These are phyloP conservation scores for Trichosurus vulpecula DNA, from an alignment of 2,797 vertebrate species.

Conservation along the genomic window DNA sequence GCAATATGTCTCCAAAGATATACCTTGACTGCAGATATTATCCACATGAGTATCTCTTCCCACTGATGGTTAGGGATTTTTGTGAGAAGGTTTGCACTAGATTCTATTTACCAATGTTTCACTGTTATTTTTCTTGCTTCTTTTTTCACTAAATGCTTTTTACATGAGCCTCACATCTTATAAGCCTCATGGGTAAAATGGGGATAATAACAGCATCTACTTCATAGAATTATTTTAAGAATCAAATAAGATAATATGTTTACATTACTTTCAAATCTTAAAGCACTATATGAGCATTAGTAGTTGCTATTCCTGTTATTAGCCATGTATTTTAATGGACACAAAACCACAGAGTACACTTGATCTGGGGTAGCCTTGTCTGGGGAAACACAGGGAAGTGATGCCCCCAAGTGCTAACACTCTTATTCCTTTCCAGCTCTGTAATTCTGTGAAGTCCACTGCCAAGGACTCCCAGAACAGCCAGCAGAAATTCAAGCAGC, in stretches of 20 bases:
- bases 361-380: not conserved
- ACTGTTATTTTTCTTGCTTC: not conserved
- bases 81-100: not conserved
- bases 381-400: not conserved
- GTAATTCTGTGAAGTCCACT: not conserved
- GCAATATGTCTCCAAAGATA: not conserved
- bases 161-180: not conserved
- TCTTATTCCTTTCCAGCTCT: not conserved
- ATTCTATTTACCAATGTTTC: not conserved
- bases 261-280: too few relatives aligned
- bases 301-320: not conserved
- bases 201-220: not conserved
- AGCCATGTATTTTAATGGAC: not conserved
- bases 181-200: not conserved
- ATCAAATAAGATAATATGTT: not conserved
- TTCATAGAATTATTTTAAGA: not conserved
- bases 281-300: not conserved
- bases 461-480: not conserved
- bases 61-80: not conserved
- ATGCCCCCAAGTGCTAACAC: not conserved
- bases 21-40: not conserved
- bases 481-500: not conserved
- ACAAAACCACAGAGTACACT: not conserved
- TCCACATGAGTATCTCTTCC: not conserved
- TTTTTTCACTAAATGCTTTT: not conserved